Base-by-base conservation (phyloP, 2,888 invertebrate species). In the Aquatica leii region DNA sequence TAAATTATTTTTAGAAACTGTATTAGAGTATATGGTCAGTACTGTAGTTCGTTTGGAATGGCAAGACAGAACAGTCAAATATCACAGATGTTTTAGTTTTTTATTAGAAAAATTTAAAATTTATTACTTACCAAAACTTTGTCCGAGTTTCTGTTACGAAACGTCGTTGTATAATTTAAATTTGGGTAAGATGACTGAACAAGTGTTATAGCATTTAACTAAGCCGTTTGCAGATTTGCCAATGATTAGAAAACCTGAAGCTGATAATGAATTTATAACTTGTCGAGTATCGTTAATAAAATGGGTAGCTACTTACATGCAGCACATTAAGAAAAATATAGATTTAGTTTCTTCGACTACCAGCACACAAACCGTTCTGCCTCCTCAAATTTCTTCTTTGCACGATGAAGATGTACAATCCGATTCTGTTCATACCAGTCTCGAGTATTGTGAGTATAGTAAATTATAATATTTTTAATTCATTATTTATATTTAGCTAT, bases 21-120 rank as follows among this genome's bases (percentile, higher is more conserved):
- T 98, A 24, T 85, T 98, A 37, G 95, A 95, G 71, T 91, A 89
- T 73, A 95, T 97, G 92, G 95, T 97, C 3, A 90, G 93, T 41
- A 94, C 97, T 76, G 91, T 95, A 11, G 91, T 92, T 1, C 93
- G 93, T 80, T 86, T 97, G 59, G 93, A 95, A 76, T 97, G 97
- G 97, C 89, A 91, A 61, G 95, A 95, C 76, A 89, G 91, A 77
- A 86, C 88, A 49, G 88, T 90, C 21, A 87, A 90, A 72, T 93
- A 93, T 79, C 90, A 94, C 73, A 88, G 90, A 77, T 91, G 93
- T 74, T 97, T 98, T 82, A 91, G 91, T 66, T 98, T 97, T 84
- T 83, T 98, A 55, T 86, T 98, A 79, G 93, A 97, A 78, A 91
- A 91, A 75, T 97, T 98, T 78, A 96, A 95, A 81, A 85, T 90